These are phyloP conservation scores for Tetrapedia diversipes DNA, from an alignment of 2,888 invertebrate species.

Conservation along the genomic window DNA sequence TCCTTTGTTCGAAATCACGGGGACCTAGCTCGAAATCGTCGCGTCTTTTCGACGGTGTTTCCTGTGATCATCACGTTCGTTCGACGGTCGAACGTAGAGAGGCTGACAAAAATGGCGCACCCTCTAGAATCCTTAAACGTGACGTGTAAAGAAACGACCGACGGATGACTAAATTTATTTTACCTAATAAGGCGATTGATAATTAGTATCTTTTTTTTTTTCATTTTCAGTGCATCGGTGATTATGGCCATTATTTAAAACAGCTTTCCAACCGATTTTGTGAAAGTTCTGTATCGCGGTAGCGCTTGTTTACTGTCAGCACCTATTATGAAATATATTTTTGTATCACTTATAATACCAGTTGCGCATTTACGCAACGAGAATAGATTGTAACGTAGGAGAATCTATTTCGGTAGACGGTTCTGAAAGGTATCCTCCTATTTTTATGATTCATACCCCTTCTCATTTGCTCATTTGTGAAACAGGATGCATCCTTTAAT, in stretches of 20 bases:
- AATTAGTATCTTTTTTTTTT: too few species aligned
- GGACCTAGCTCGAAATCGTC: background rate
- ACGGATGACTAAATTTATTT: too few species aligned
- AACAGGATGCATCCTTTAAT: background rate
- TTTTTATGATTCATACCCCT: background rate
- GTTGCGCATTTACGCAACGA: background rate
- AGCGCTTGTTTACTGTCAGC: too few species aligned
- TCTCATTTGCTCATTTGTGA: background rate
- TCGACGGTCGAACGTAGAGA: background rate
- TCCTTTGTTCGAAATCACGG: slow-evolving; percentile 9
- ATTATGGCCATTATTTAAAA: too few species aligned
- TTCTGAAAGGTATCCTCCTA: background rate
- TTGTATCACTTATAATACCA: background rate
- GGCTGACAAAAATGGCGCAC: too few species aligned
- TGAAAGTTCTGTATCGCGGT: too few species aligned
- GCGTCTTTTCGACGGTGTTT: background rate
- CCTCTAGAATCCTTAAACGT: too few species aligned
- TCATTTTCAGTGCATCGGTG: too few species aligned
- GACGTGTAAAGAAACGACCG: too few species aligned
- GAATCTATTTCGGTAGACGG: background rate
- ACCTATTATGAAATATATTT: too few species aligned
- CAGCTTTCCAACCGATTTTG: too few species aligned
- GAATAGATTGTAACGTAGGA: background rate
- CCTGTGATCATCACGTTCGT: background rate
- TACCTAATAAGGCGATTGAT: too few species aligned